Evolutionary conservation across 2,888 invertebrate species (phyloP), one percentile per base, ranked within the genome.

Genomic region (Latheticus oryzae): DNA sequence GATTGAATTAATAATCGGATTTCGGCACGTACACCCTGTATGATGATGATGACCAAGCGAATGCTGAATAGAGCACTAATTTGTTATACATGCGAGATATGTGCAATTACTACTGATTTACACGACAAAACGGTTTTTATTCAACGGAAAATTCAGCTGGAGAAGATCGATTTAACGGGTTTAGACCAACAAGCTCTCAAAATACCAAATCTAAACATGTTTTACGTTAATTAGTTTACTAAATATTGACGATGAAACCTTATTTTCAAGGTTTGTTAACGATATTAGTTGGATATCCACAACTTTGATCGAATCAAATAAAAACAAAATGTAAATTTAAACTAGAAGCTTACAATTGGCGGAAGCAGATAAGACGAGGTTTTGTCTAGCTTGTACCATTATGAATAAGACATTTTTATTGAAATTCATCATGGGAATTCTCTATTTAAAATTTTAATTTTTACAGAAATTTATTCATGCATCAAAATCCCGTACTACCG

Each of bases 1-100:
- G 47, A 47, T 47, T 47, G 35, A 47, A 47, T 47, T 47, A 47
- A 47, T 47, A 47, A 47, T 47, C 35, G 47, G 47, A 47, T 47
- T 47, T 35, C 9, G 47, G 19, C 35, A 35, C 47, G 35, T 19
- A 40, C 24, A 24, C 24, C 24, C 24, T 2, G 38, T 12, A 19
- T 19, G 21, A 38, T 23, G 38, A 38, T 38, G 38, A 40, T 24
- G 24, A 16, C 15, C 8, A 21, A 8, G 13, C 21, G 9, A 23
- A 23, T 9, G 13, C 9, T 35, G 47, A 47, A 47, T 47, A 47
- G 47, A 23, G 47, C 13, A 15, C 47, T 47, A 47, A 47, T 47
- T 47, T 47, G 47, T 33, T 33, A 19, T 30, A 19, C 33, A 47
- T 19, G 47, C 32, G 47, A 47, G 47, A 47, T 33, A 47, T 33